phyloP scores from a whole-genome alignment of 2,797 vertebrate species.

The Sebastolobus altivelis region DNA sequence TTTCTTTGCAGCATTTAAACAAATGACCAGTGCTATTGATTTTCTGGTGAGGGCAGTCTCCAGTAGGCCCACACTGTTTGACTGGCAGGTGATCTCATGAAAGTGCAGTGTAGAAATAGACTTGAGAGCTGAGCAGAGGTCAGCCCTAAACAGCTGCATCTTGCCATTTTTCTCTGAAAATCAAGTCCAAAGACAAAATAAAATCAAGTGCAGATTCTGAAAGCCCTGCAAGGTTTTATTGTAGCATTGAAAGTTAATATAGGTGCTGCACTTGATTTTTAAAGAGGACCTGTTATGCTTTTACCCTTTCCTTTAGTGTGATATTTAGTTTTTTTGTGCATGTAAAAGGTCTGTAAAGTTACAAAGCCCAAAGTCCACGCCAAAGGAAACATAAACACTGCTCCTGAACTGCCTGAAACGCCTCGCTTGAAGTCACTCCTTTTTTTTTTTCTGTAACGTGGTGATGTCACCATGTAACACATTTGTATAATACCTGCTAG shows the following conservation, averaged over 20 bases:
- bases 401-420: too few species aligned
- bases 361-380: too few species aligned
- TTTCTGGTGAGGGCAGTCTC: conserved; percentile 5
- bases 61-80: conserved; percentile 2
- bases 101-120: conserved; percentile 14
- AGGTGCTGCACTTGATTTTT: neutral
- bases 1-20: conserved; percentile 1
- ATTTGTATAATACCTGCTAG: too few species aligned
- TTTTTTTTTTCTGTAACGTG: too few species aligned
- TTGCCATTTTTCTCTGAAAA: neutral
- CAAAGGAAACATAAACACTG: too few species aligned
- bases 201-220: neutral
- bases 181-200: neutral
- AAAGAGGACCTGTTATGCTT: neutral
- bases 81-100: conserved; percentile 30
- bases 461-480: too few species aligned
- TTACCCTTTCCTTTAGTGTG: too few species aligned
- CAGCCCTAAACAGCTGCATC: conserved; percentile 5
- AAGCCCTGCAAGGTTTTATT: neutral
- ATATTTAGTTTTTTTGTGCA: too few species aligned
- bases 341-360: too few species aligned
- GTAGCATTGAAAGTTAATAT: neutral
- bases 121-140: conserved; percentile 15
- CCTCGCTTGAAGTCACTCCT: too few species aligned
- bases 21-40: neutral